Evolutionary conservation across 2,113 vertebrate species (phyloP).

Genomic region (Helogale parvula): DNA sequence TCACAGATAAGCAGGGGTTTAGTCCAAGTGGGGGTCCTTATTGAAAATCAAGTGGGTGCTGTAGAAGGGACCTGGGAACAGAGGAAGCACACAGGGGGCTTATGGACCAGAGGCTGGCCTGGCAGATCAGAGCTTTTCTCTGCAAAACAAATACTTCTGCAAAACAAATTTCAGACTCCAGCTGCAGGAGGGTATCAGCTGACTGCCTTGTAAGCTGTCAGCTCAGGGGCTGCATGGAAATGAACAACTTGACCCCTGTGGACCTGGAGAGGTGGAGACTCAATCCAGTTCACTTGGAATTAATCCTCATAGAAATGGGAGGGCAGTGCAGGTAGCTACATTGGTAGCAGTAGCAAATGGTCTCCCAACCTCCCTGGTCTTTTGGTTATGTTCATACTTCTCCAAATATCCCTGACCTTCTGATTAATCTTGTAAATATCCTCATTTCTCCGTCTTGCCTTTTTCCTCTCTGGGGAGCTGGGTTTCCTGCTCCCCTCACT

Average conservation of each 20-base stretch:
- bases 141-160: not conserved
- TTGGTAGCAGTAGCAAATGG: accelerated
- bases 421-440: not conserved
- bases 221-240: not conserved
- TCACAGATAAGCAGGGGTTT: not conserved
- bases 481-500: not conserved
- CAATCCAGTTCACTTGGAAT: not conserved
- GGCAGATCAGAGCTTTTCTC: not conserved
- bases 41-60: not conserved
- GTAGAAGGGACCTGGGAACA: not conserved
- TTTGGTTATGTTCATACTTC: not conserved
- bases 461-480: not conserved
- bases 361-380: not conserved
- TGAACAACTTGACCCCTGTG: not conserved
- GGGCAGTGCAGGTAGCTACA: not conserved
- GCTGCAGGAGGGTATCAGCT: not conserved
- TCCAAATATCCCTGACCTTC: not conserved
- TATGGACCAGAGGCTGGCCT: not conserved
- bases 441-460: not conserved
- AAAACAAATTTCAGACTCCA: not conserved
- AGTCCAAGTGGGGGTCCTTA: not conserved
- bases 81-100: not conserved
- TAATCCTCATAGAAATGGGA: not conserved
- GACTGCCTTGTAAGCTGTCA: not conserved
- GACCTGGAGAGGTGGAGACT: not conserved